Evolutionary conservation across 2,888 invertebrate species (phyloP), one percentile per base, ranked within the genome.

Genomic region (Doris montereyensis): DNA sequence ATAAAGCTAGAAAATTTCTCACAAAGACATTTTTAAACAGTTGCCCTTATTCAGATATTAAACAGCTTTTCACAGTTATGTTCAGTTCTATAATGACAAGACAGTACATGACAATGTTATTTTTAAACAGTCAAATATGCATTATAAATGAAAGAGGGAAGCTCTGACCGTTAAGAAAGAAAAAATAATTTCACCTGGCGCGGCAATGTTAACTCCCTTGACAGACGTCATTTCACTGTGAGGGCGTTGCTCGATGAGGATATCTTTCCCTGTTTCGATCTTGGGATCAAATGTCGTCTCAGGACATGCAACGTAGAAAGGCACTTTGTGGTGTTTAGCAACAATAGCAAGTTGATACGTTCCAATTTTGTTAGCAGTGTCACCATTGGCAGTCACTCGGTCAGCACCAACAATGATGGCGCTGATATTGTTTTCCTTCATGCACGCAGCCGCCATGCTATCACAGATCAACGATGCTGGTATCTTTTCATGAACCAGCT

Each of bases 351-450:
- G 95, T 93, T 91, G 90, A 85, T 91, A 92, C 2, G 92, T 92
- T 87, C 98, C 99, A 89, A 99, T 98, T 94, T 99, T 99, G 91
- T 99, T 99, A 0, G 99, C 99, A 0, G 98, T 98, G 91, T 99
- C 99, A 0, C 99, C 99, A 92, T 99, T 99, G 1, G 95, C 95
- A 17, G 96, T 97, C 41, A 97, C 97, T 90, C 99, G 94, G 91
- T 99, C 99, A 71, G 99, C 99, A 24, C 99, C 99, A 26, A 98
- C 97, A n/a, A 99, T 95, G 5, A 99, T 97, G 0, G 97, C 98
- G 52, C 95, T 94, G 80, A 99, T 95, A 84, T 94, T 94, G 88
- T 95, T 94, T 17, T 94, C 93, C 85, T 95, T 94, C 95, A 99
- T 96, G 70, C 98, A 93, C 24, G 96, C 95, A 2, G 97, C 96